Evolutionary conservation across 2,888 invertebrate genomes (phyloP).

Genomic region (Eulithis testata): DNA sequence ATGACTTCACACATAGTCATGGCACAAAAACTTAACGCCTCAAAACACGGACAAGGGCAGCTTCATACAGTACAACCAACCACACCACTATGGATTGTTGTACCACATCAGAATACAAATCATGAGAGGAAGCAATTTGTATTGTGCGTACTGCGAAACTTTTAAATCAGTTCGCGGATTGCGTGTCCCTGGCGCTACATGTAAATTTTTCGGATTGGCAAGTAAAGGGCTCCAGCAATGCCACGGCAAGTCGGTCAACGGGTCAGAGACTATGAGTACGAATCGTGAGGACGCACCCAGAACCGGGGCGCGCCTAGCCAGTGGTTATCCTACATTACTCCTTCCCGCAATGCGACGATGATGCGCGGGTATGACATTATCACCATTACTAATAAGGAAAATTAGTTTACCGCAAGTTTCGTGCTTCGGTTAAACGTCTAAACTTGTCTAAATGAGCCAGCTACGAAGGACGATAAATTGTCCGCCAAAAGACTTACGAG

Average conservation of each 20-base stretch:
- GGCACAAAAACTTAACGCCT: conserved; percentile 30
- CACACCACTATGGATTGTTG: conserved; percentile 14
- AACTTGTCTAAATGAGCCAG: background rate
- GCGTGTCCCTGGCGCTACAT: conserved; percentile 57
- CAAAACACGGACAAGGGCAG: conserved; percentile 33
- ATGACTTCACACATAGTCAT: conserved; percentile 30
- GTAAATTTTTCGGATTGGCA: conserved; percentile 63
- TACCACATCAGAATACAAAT: conserved; percentile 26
- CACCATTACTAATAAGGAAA: conserved; percentile 2
- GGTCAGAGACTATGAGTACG: conserved; percentile 73
- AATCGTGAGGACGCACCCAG: conserved; percentile 77
- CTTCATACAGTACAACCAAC: conserved; percentile 20
- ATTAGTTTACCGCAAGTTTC: background rate
- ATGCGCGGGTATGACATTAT: conserved; percentile 46
- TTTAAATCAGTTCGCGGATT: conserved; percentile 38
- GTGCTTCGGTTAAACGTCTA: background rate
- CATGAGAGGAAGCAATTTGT: conserved; percentile 17
- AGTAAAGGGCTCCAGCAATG: conserved; percentile 66
- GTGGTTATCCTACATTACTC: conserved; percentile 67
- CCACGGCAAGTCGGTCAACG: conserved; percentile 75
- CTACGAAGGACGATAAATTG: too few relatives aligned
- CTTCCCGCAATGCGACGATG: conserved; percentile 80
- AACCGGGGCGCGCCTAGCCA: conserved; percentile 67
- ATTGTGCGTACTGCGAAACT: conserved; percentile 23
- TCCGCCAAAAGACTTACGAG: too few relatives aligned